Conservation (phyloP, 2,797 vertebrate species). For the Salmo trutta region DNA sequence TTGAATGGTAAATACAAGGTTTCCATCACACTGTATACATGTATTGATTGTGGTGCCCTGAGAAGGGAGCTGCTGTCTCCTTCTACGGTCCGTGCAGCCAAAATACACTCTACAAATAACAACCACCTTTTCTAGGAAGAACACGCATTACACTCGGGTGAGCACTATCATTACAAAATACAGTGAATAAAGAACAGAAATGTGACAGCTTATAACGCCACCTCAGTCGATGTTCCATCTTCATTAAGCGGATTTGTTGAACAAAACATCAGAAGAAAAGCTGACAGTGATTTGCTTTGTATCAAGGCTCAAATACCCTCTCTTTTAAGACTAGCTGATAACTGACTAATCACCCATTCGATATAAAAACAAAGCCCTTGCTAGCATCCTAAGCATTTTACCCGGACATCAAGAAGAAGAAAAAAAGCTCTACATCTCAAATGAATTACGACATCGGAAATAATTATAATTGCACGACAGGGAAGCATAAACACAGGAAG, state of each 20-base stretch:
- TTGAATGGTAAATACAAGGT: not conserved
- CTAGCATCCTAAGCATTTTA: slow-evolving; percentile 3
- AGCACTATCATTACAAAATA: not conserved
- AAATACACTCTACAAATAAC: not conserved
- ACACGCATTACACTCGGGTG: not conserved
- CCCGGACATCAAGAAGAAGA: not conserved
- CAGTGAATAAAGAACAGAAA: not conserved
- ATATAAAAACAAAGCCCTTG: not conserved
- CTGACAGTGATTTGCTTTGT: not conserved
- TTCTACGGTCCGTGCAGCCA: not conserved
- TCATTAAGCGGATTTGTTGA: not conserved
- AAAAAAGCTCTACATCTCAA: not conserved
- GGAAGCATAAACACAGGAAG: not conserved
- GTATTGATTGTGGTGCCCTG: not conserved
- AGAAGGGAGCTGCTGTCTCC: not conserved
- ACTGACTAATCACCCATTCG: not conserved
- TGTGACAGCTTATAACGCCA: not conserved
- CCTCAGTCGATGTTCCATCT: not conserved
- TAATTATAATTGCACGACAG: not conserved
- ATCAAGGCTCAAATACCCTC: not conserved
- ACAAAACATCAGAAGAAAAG: slow-evolving; percentile 3
- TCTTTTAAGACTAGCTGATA: not conserved
- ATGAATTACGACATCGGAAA: not conserved
- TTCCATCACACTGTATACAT: not conserved
- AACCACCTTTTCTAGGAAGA: not conserved